Base-by-base conservation (phyloP, 2,113 vertebrate genomes). In the Macroglossus sobrinus region DNA sequence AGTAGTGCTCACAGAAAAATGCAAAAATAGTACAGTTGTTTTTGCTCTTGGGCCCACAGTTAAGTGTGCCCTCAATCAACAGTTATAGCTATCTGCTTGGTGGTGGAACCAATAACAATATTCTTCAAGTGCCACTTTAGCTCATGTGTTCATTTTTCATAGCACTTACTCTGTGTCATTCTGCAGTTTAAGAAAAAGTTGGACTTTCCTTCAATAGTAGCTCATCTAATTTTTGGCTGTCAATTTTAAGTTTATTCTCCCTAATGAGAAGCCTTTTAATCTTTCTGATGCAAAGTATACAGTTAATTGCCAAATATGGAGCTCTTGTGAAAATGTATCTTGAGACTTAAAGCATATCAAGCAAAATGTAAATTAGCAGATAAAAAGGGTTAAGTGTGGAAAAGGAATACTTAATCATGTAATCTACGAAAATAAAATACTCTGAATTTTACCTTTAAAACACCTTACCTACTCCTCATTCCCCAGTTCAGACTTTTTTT, bases 371-470 rank as follows among this genome's bases (percentile, higher is more conserved):
- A 79, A 89, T 84, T 69, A 80, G 43, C 53, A 88, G 81, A 22
- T 69, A 18, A 57, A 63, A 89, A 47, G 26, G 26, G 18, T 55
- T 84, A 95, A 47, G n/a, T 79, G 33, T 79, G 50, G 72, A 79
- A 92, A 95, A n/a, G 33, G 26, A 72, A 53, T 55, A 40, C 38
- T 82, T 88, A 88, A 33, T 61, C 55, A 35, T 43, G 18, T 93
- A 84, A 84, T 85, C 30, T 75, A 72, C 33, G 28, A 87, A 86
- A 90, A 38, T 81, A 89, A 95, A 93, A 86, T 74, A 53, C 61
- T 80, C 53, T 86, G 59, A 68, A 59, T 85, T 80, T 90, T 72
- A 53, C 7, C 14, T 45, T 84, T 33, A 28, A 50, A 84, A 84
- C 30, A 30, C 21, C 28, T 80, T 71, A 43, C 8, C 28, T 88